Conservation (phyloP, 1,140 invertebrate species). For the Solenopsis invicta region DNA sequence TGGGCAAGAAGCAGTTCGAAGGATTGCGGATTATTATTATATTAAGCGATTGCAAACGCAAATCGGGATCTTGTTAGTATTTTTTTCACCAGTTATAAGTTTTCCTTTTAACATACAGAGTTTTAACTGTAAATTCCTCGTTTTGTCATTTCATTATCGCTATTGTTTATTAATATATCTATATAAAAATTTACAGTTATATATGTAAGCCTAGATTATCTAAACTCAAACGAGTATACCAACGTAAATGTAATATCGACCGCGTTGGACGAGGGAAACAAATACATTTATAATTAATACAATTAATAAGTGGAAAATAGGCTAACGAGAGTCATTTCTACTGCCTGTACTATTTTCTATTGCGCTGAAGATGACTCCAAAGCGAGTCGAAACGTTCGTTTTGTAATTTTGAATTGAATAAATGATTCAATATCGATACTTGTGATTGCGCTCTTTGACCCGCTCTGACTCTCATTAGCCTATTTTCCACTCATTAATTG, state of each 20-base stretch:
- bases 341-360: too few species aligned
- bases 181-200: neutral
- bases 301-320: too few species aligned
- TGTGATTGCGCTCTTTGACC: too few species aligned
- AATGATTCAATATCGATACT: too few species aligned
- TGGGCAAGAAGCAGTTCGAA: neutral
- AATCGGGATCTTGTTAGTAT: neutral
- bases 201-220: neutral
- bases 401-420: too few species aligned
- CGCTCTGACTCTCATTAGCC: too few species aligned
- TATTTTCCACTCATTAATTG: too few species aligned
- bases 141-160: neutral
- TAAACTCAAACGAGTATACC: neutral
- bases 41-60: neutral
- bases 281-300: neutral
- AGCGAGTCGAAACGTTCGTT: too few species aligned
- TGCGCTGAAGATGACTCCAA: too few species aligned
- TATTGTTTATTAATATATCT: neutral
- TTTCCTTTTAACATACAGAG: neutral
- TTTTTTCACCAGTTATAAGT: neutral
- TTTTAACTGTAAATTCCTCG: neutral
- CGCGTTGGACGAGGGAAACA: neutral
- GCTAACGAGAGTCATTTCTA: too few species aligned
- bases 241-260: neutral
- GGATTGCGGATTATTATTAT: constrained; percentile 42